A percentile compares a stretch with the other conserved stretches of the same genome.
Conservation (phyloP, 2,888 invertebrate genomes). For the Melangyna quadrimaculata region DNA sequence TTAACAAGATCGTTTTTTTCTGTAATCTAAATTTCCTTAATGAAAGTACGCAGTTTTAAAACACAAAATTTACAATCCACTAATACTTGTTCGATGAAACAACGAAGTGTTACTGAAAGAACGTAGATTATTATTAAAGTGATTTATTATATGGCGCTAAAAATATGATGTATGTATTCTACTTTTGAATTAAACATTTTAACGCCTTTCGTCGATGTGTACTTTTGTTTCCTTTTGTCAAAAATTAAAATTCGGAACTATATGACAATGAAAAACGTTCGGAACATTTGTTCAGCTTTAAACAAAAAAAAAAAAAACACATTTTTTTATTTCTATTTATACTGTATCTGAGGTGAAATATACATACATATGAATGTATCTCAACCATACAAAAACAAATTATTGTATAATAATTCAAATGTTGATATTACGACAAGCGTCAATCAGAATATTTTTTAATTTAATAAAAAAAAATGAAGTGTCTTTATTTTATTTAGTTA, state of each 20-base stretch:
- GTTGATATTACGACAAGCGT: neutral
- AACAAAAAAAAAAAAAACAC: neutral
- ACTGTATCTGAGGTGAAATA: neutral
- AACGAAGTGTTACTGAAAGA: neutral
- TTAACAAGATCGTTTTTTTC: neutral
- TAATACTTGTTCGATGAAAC: neutral
- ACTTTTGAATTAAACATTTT: neutral
- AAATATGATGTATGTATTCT: neutral
- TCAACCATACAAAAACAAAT: no score
- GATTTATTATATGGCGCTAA: neutral
- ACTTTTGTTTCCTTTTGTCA: neutral
- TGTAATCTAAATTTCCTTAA: neutral
- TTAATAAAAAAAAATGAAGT: neutral
- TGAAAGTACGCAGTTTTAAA: neutral
- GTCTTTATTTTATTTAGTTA: neutral
- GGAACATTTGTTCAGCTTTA: constrained; percentile 15
- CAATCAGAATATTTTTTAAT: neutral
- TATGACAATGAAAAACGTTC: neutral
- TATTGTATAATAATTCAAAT: neutral
- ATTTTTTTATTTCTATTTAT: neutral
- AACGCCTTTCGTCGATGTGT: neutral
- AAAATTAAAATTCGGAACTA: neutral
- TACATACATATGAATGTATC: neutral
- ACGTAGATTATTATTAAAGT: neutral
- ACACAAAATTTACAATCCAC: neutral